Evolutionary conservation across 2,888 invertebrate species (phyloP).

Genomic region (Hipparchia semele): DNA sequence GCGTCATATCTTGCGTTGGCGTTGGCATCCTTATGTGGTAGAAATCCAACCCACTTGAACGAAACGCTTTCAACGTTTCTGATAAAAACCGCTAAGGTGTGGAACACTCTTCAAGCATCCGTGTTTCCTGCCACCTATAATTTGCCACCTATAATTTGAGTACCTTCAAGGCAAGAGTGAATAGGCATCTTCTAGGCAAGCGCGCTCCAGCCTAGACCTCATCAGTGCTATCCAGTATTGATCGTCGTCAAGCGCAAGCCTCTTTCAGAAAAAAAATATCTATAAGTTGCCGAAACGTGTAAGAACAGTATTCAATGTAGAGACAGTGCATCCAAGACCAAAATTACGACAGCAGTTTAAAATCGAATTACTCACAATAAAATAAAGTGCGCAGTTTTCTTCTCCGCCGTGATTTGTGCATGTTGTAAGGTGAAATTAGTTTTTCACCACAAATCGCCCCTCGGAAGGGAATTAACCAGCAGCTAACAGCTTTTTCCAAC

Average conservation of each 20-base stretch:
- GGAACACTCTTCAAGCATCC: too few relatives aligned
- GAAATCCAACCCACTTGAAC: too few relatives aligned
- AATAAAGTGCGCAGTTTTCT: constrained; percentile 19
- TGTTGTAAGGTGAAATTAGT: constrained; percentile 28
- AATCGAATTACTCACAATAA: constrained; percentile 14
- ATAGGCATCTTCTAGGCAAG: too few relatives aligned
- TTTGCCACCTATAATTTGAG: not conserved
- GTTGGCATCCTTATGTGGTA: too few relatives aligned
- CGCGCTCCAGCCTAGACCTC: too few relatives aligned
- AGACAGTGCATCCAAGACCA: not conserved
- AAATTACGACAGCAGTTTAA: constrained; percentile 12
- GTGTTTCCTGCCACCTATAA: too few relatives aligned
- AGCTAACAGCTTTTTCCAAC: constrained; percentile 61
- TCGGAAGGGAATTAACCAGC: constrained; percentile 51
- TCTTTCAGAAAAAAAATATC: too few relatives aligned
- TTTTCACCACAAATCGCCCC: constrained; percentile 39
- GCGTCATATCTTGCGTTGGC: too few relatives aligned
- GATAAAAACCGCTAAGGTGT: too few relatives aligned
- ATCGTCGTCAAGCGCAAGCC: too few relatives aligned
- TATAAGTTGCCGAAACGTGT: not conserved
- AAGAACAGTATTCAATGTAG: constrained; percentile 6
- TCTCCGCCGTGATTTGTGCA: constrained; percentile 24
- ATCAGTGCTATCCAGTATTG: too few relatives aligned
- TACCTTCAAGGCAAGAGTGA: not conserved
- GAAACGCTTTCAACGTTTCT: too few relatives aligned